These are phyloP conservation scores for Protomyctophum bolini DNA, from an alignment of 2,113 vertebrate species.

Conservation along the genomic window DNA sequence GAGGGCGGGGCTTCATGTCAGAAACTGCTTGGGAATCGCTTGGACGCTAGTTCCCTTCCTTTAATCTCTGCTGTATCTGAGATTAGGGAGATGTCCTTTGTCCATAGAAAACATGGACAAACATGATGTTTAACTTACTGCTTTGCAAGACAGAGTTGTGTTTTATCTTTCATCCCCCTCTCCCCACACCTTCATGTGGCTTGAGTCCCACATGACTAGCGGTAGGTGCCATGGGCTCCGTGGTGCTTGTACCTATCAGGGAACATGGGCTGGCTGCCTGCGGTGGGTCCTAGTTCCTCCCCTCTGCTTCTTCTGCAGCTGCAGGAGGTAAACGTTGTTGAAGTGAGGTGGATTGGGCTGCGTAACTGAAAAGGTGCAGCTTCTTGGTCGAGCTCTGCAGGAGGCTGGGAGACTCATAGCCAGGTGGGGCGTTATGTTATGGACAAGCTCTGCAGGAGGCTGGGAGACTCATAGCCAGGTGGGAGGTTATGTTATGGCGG, in stretches of 20 bases:
- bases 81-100: too few species aligned
- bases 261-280: slow-evolving; percentile 42
- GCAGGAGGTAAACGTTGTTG: slow-evolving; percentile 55
- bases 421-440: slow-evolving; percentile 32
- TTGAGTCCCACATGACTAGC: slow-evolving; percentile 47
- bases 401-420: background rate
- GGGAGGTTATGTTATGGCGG: slow-evolving; percentile 24
- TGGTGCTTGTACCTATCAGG: slow-evolving; percentile 38
- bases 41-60: too few species aligned
- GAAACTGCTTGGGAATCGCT: too few species aligned
- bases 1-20: too few species aligned
- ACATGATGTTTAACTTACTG: too few species aligned
- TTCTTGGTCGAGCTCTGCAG: background rate
- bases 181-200: background rate
- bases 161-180: too few species aligned
- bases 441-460: background rate
- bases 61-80: too few species aligned
- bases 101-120: too few species aligned
- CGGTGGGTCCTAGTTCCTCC: slow-evolving; percentile 45
- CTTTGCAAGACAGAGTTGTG: too few species aligned
- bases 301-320: slow-evolving; percentile 53
- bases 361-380: too few species aligned
- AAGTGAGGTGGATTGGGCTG: too few species aligned
- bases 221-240: slow-evolving; percentile 36
- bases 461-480: slow-evolving; percentile 5